Evolutionary conservation across 2,113 vertebrate species (phyloP).

Genomic region (Pristiophorus japonicus): DNA sequence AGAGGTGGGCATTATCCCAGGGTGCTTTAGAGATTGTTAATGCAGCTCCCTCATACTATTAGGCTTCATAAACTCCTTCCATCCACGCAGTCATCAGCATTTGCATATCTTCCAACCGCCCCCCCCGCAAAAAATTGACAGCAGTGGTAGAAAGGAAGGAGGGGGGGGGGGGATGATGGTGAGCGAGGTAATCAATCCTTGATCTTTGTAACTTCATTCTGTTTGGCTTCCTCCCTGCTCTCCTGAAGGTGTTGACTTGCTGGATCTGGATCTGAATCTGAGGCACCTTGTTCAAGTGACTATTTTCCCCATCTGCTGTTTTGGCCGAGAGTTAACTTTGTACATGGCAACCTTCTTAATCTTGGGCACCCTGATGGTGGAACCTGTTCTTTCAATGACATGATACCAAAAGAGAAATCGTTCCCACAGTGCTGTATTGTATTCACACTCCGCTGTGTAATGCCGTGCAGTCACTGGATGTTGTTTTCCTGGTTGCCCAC

Average conservation of each 20-base stretch:
- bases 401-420: no score
- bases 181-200: background rate
- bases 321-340: no score
- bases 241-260: background rate
- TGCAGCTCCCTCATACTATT: background rate
- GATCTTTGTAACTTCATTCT: background rate
- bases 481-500: background rate
- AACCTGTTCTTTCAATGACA: no score
- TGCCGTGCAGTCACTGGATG: background rate
- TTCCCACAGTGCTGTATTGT: background rate
- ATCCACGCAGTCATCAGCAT: background rate
- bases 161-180: no score
- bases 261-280: background rate
- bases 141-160: no score
- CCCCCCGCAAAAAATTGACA: background rate
- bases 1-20: background rate
- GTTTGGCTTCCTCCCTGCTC: background rate
- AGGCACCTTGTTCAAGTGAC: no score
- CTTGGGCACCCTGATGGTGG: no score
- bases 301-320: no score
- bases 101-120: background rate
- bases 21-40: background rate
- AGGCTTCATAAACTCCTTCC: background rate
- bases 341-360: no score
- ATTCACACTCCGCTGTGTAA: background rate